phyloP scores from a whole-genome alignment of 2,113 vertebrate genomes.

The Hydrolagus affinis region DNA sequence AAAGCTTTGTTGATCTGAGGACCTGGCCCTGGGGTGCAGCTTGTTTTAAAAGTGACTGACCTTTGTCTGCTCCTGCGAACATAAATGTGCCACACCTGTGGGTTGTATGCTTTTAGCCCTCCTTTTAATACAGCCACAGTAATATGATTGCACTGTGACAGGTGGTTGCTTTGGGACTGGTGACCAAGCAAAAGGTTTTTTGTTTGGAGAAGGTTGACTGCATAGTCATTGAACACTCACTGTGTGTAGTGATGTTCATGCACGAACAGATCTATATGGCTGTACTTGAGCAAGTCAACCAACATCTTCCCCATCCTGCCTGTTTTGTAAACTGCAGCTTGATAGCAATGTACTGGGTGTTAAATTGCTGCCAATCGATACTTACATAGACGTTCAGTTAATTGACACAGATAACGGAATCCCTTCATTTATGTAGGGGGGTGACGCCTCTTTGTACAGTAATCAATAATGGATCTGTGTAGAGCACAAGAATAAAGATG shows the following conservation, averaged over 20 bases:
- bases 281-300: constrained; percentile 40
- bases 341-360: constrained; percentile 61
- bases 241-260: constrained; percentile 34
- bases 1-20: constrained; percentile 55
- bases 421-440: constrained; percentile 50
- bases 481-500: constrained; percentile 48
- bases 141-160: constrained; percentile 34
- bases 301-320: constrained; percentile 44
- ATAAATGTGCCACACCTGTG: constrained; percentile 47
- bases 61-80: constrained; percentile 47
- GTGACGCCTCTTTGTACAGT: constrained; percentile 55
- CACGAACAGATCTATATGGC: constrained; percentile 49
- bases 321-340: constrained; percentile 62
- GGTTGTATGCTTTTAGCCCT: constrained; percentile 46
- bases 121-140: constrained; percentile 32
- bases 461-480: constrained; percentile 65
- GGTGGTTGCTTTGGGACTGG: constrained; percentile 29
- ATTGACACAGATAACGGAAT: constrained; percentile 62
- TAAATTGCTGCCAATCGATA: constrained; percentile 69
- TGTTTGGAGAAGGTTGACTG: constrained; percentile 35
- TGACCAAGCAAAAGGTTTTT: constrained; percentile 38
- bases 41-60: constrained; percentile 43
- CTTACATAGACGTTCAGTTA: constrained; percentile 55
- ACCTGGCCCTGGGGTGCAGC: constrained; percentile 45
- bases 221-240: constrained; percentile 25